These are phyloP conservation scores for Carapus acus DNA, from an alignment of 2,797 vertebrate species.

Conservation along the genomic window DNA sequence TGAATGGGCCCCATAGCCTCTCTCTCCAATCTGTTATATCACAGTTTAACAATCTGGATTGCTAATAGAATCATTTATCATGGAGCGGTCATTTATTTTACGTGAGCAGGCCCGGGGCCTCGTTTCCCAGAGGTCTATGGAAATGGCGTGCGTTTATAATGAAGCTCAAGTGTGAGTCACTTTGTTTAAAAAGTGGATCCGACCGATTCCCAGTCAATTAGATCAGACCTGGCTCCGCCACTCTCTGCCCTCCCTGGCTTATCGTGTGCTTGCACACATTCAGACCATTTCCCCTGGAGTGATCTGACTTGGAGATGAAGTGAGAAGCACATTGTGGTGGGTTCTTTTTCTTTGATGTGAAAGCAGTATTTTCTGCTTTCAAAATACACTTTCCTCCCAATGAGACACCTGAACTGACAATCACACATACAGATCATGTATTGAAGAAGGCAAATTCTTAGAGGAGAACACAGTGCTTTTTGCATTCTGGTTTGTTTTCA, in stretches of 20 bases:
- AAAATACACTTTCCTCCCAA: no score
- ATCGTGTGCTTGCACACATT: slow-evolving; percentile 1
- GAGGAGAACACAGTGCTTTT: no score
- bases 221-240: slow-evolving; percentile 52
- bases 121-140: slow-evolving; percentile 80
- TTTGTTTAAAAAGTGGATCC: slow-evolving; percentile 62
- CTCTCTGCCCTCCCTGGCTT: neutral
- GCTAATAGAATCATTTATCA: slow-evolving; percentile 99
- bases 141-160: slow-evolving; percentile 73
- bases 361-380: no score
- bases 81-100: slow-evolving; percentile 83
- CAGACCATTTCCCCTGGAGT: neutral
- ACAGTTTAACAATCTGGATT: slow-evolving; percentile 97
- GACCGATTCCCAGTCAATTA: slow-evolving; percentile 59
- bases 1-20: slow-evolving; percentile 78
- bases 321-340: no score
- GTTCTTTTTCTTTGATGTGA: no score
- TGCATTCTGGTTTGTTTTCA: no score
- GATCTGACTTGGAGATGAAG: no score
- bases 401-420: no score
- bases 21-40: slow-evolving; percentile 86
- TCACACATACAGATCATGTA: no score
- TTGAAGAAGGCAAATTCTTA: no score
- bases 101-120: slow-evolving; percentile 76
- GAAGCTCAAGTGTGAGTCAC: slow-evolving; percentile 64